Evolutionary conservation across 2,888 invertebrate species (phyloP), one percentile per base, ranked within the genome.

Genomic region (Machimus rusticus): DNA sequence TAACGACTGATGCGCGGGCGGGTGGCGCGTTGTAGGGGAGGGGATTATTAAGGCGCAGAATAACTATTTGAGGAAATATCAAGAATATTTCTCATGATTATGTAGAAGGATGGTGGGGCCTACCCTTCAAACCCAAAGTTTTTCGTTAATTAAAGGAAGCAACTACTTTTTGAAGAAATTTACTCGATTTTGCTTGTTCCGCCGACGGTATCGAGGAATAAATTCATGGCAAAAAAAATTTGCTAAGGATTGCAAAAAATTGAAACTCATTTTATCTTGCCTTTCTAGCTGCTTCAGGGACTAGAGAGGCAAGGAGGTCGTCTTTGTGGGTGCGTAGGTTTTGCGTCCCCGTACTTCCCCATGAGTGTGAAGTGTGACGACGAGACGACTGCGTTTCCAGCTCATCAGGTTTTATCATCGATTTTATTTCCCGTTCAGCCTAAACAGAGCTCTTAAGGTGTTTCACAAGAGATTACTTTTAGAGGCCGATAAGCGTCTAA

Each of bases 401-500:
- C 23, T 39, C 82, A 84, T 84, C 82, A 66, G 82, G 57, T 66
- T 84, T 46, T 66, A 84, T 84, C 82, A 84, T 84, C 39, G 82
- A 84, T 84, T 82, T 79, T 81, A 46, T 79, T 43, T 23, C 19
- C 39, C 46, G 28, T 79, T 46, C 28, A 14, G 14, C 12, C 55
- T 55, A 55, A 16, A 12, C 19, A 16, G 39, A 37, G 19, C 66
- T 66, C 28, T 84, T 66, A 84, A 84, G 82, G 66, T 84, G 82
- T 66, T 79, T 39, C 66, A 28, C 82, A 37, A 84, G 34, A 84
- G 82, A 84, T 84, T 84, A 84, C 37, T 37, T 82, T 66, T 66
- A 34, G n/a, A 34, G 5, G 16, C 12, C 57, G 82, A 82, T 82
- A 82, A 82, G 82, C 57, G 28, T 66, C 28, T 66, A 66, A 66